phyloP scores from a whole-genome alignment of 2,888 invertebrate species.

The Synergus japonicus region DNA sequence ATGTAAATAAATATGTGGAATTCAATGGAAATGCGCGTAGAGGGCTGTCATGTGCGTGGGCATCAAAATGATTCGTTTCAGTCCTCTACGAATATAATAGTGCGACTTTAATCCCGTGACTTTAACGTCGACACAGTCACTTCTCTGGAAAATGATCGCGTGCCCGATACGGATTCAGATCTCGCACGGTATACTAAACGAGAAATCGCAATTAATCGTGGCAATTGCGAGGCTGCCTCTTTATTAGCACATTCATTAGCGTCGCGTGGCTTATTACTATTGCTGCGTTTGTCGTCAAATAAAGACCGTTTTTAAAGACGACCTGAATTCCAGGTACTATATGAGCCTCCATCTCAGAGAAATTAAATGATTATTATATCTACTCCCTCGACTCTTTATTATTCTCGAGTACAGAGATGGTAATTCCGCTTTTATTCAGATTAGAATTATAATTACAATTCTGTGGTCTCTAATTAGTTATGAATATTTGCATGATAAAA shows the following conservation, averaged over 20 bases:
- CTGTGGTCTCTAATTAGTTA: neutral
- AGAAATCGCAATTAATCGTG: conserved; percentile 30
- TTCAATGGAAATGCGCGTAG: neutral
- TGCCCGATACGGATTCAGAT: conserved; percentile 30
- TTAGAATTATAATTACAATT: neutral
- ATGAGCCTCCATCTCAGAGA: neutral
- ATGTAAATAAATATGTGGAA: conserved; percentile 15
- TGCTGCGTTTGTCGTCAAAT: conserved; percentile 42
- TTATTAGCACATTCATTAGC: conserved; percentile 22
- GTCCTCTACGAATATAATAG: conserved; percentile 21
- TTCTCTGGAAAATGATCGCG: conserved; percentile 29
- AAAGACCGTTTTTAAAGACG: neutral
- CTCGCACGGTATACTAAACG: conserved; percentile 22
- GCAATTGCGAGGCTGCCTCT: conserved; percentile 12
- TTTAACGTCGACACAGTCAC: conserved; percentile 3
- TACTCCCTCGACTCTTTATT: neutral
- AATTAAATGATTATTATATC: neutral
- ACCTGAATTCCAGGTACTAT: neutral
- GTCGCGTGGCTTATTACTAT: conserved; percentile 23
- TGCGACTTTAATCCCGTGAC: conserved; percentile 25
- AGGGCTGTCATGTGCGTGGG: conserved; percentile 10
- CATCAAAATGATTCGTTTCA: conserved; percentile 28
- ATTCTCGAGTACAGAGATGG: neutral
- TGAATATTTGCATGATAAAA: neutral
- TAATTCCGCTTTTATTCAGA: neutral